Evolutionary conservation across 2,888 invertebrate species (phyloP).

Genomic region (Drosophila falleni): DNA sequence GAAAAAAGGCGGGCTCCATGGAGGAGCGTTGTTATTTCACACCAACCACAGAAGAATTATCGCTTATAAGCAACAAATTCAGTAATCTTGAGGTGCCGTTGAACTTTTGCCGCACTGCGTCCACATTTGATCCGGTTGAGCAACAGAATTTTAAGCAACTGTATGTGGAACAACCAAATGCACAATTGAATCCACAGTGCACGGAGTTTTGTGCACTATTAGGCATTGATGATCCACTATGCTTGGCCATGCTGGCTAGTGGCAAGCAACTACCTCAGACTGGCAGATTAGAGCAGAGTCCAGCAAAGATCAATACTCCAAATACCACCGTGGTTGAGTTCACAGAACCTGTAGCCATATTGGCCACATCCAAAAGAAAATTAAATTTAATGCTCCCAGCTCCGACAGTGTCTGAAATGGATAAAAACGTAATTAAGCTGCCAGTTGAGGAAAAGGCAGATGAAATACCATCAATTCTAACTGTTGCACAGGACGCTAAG

Average conservation of each 20-base stretch:
- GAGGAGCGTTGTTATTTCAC: conserved; percentile 87
- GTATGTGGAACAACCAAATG: conserved; percentile 85
- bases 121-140: conserved; percentile 86
- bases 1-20: conserved; percentile 87
- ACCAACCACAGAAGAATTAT: conserved; percentile 91
- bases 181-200: conserved; percentile 90
- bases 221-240: conserved; percentile 93
- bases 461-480: neutral
- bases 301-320: neutral
- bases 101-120: conserved; percentile 92
- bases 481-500: neutral
- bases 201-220: conserved; percentile 89
- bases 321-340: conserved; percentile 13
- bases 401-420: conserved; percentile 45
- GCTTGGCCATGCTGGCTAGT: conserved; percentile 87
- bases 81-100: conserved; percentile 90
- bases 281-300: conserved; percentile 53
- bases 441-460: conserved; percentile 34
- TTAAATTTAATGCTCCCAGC: conserved; percentile 74
- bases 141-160: conserved; percentile 82
- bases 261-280: conserved; percentile 85
- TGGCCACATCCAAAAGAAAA: conserved; percentile 77
- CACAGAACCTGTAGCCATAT: neutral
- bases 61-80: conserved; percentile 88
- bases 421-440: conserved; percentile 39